Conservation (phyloP, 92 coral and sea anemone genomes). For the Ricordea florida region DNA sequence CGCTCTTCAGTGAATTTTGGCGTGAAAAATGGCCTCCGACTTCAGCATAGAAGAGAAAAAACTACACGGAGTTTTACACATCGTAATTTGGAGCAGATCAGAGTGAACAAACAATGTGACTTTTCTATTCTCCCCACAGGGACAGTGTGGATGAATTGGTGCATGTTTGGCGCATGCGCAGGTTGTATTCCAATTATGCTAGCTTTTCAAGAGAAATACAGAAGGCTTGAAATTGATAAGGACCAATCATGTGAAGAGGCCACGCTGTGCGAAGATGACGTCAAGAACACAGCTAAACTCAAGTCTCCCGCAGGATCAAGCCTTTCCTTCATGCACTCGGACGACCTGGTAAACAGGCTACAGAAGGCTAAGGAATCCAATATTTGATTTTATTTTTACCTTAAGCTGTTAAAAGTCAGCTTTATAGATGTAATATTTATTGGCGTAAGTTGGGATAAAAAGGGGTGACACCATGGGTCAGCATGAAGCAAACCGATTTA, state of each 20-base stretch:
- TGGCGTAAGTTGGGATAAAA: not conserved
- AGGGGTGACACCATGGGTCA: not conserved
- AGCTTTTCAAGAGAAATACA: constrained; percentile 90
- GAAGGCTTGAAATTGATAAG: constrained; percentile 86
- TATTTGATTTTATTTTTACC: constrained; percentile 18
- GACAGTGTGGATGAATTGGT: constrained; percentile 99
- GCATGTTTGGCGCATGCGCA: constrained; percentile 96
- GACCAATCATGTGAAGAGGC: not conserved
- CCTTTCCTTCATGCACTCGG: constrained; percentile 60
- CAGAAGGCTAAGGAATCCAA: constrained; percentile 64
- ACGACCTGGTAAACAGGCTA: constrained; percentile 65
- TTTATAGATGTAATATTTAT: constrained; percentile 5
- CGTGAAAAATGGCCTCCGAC: too few species aligned
- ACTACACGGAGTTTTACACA: too few species aligned
- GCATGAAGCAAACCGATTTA: not conserved
- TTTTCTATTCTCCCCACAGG: constrained; percentile 45
- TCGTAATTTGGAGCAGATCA: too few species aligned
- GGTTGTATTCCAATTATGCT: constrained; percentile 95
- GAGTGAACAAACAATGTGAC: not conserved
- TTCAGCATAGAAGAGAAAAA: too few species aligned
- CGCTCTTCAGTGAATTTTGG: too few species aligned
- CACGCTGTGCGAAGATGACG: not conserved
- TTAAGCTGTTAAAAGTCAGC: not conserved
- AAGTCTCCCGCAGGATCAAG: constrained; percentile 51
- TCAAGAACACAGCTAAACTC: constrained; percentile 10